Base-by-base conservation (phyloP, 2,113 vertebrate species). In the Phalacrocorax carbo region DNA sequence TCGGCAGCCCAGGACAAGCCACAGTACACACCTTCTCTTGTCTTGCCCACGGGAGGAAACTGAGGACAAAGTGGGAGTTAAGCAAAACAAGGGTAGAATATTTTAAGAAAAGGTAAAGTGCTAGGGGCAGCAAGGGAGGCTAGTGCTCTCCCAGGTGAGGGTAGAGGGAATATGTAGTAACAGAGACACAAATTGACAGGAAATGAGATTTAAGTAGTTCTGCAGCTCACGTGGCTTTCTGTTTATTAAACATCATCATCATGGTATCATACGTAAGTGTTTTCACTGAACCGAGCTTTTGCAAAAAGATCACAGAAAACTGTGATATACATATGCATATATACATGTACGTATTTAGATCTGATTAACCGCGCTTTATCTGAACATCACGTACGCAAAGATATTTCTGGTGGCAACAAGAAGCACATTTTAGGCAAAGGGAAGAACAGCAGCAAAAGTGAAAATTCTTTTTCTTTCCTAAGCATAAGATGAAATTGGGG, bases 151-250 rank as follows among this genome's bases (percentile, higher is more conserved):
- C 22, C 23, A 64, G n/a, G 38, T 60, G 14, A 94, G 38, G 34
- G n/a, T 4, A 40, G 32, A 81, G 36, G 11, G 48, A 88, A 51
- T 55, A 75, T 5, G 42, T 22, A 70, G 51, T 36, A 64, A 71
- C 29, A 90, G 16, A 80, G 26, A 82, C n/a, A 68, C 20, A 88
- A 78, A 86, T 32, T 58, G 36, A 22, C 54, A 73, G 60, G 64
- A 95, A 92, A 92, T 61, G 11, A 91, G 52, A 68, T 82, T 82
- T 93, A 72, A 93, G n/a, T 75, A 52, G 40, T 81, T 84, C 73
- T 79, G 52, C 7, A 10, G 57, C 52, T 79, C 40, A 40, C 21
- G 52, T 60, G 52, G 48, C 44, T 94, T 86, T 68, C 66, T 93
- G 32, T 30, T 93, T 80, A 76, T 77, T 88, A 90, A 91, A 46